Evolutionary conservation across 2,888 invertebrate genomes (phyloP), one percentile per base, ranked within the genome.

Genomic region (Cactoblastis cactorum): DNA sequence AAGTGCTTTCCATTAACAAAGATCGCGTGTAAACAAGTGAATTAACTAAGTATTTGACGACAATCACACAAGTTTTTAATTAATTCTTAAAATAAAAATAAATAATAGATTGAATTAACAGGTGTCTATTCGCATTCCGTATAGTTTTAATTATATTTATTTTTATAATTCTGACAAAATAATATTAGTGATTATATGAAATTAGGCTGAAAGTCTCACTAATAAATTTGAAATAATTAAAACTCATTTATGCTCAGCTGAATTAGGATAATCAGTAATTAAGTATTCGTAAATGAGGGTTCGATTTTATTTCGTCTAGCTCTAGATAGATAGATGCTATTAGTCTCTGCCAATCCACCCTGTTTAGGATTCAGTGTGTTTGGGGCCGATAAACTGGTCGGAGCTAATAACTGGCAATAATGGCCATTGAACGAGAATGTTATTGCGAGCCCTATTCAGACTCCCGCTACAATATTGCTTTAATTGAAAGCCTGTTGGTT

Each of bases 341-440:
- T 54, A 41, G 52, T 61, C 24, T 39, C 38, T 35, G 34, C 45
- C 53, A 57, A 53, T 52, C 48, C 39, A 51, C 50, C 9, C 61
- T 63, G 59, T 71, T 79, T 69, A 68, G 70, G 65, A 78, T 80
- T 74, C 75, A 67, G 70, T 59, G 62, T 71, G 69, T 55, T 61
- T 53, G 59, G 53, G 39, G 50, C 55, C 67, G 67, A 77, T 80
- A 75, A 74, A 71, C 65, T 65, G 60, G 53, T 52, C 54, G 57
- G 65, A 62, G 69, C 65, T 73, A 77, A 74, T 78, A 77, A 75
- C 71, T 61, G 67, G 57, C 64, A 69, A 69, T 71, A 74, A 71
- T 69, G 66, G 58, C 66, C 59, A 69, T 66, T 66, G 66, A 65
- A 65, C 63, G 63, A 49, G 53, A 58, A 60, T 65, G 71, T 71